Evolutionary conservation across 2,113 vertebrate species (phyloP).

Genomic region (Malurus alboscapulatus): DNA sequence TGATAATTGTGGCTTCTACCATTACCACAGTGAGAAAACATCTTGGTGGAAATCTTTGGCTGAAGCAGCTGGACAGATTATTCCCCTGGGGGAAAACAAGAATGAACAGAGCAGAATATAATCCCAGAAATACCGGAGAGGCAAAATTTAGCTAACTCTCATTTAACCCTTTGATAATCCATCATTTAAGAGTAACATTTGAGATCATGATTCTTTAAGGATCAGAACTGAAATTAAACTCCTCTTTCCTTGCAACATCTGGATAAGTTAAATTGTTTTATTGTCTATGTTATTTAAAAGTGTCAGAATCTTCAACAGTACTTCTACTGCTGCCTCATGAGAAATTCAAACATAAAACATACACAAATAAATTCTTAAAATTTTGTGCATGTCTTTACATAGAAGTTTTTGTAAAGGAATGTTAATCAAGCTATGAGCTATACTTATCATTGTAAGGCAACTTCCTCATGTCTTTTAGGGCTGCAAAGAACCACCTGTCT

Average conservation of each 20-base stretch:
- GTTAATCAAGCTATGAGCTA: slow-evolving; percentile 27
- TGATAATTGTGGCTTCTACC: not conserved
- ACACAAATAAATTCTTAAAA: not conserved
- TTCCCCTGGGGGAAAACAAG: not conserved
- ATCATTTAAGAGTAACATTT: not conserved
- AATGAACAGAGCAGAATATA: not conserved
- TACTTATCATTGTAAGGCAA: slow-evolving; percentile 22
- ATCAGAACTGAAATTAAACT: not conserved
- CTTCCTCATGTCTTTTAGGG: slow-evolving; percentile 10
- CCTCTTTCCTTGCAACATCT: not conserved
- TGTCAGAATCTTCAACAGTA: not conserved
- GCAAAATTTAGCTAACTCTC: not conserved
- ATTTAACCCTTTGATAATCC: not conserved
- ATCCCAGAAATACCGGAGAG: not conserved
- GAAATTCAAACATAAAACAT: not conserved
- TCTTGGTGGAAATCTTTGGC: not conserved
- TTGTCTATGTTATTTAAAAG: not conserved
- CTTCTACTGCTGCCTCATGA: not conserved
- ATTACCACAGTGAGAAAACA: not conserved
- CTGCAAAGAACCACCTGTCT: slow-evolving; percentile 60
- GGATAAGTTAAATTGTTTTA: not conserved
- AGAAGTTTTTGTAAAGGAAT: slow-evolving; percentile 29
- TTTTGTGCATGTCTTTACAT: not conserved
- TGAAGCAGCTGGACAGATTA: not conserved
- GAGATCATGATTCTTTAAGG: not conserved